Base-by-base conservation (phyloP, 2,113 vertebrate species). In the Fulmarus glacialis region DNA sequence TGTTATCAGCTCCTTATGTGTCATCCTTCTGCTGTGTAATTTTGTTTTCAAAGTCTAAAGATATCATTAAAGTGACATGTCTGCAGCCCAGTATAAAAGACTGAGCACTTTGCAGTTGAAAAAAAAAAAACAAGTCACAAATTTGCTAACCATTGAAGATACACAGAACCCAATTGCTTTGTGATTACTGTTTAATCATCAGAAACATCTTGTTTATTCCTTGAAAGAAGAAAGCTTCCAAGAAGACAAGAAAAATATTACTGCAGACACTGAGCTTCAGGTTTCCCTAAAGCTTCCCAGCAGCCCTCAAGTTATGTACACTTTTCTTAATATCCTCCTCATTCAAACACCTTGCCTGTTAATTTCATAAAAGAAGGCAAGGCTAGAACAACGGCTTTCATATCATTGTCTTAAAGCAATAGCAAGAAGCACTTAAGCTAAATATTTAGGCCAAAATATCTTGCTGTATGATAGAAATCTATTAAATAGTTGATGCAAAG, bases 11-110 rank as follows among this genome's bases (percentile, higher is more conserved):
- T 97, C 98, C 97, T 90, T 98, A 97, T 98, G 98, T 68, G 96
- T 97, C 96, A 97, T 82, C 98, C 98, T 98, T 98, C 98, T 98
- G 98, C 97, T 97, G 72, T 77, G 80, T 84, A 97, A 97, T 97
- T 96, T 93, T 93, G 30, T 88, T 94, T 93, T 97, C 87, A 97
- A 83, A 94, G 81, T 91, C 92, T 96, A 85, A 97, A 97, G 75
- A 98, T 82, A 52, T 79, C 70, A 96, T 87, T 92, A 84, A 98
- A 97, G 88, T 95, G 97, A 87, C 83, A 97, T 75, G 78, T 94
- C 85, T 89, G 70, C 91, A 93, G 53, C 84, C 66, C 83, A 67
- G 50, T 95, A 85, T 97, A 95, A 95, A 92, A 97, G n/a, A 74
- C 53, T 2, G 18, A 64, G 55, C 40, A 73, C 56, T 96, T 53